A percentile compares a stretch with the other conserved stretches of the same genome.
These are phyloP conservation scores for Brachionus manjavacas DNA, from an alignment of 1,140 invertebrate genomes.

Conservation along the genomic window DNA sequence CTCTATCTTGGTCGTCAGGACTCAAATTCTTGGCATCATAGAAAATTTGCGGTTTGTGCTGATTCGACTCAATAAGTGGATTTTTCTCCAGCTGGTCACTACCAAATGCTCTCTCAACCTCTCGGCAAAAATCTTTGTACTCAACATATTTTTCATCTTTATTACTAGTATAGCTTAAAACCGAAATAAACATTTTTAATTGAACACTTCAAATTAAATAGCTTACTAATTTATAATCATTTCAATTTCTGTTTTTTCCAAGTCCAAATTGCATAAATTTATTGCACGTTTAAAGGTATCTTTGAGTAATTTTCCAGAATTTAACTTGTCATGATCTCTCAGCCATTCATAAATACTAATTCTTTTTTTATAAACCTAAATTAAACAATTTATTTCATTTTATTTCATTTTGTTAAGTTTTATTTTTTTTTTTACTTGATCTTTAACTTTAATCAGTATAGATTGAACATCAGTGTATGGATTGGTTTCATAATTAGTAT, in stretches of 20 bases:
- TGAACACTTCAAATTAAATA: no score
- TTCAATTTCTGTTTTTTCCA: slow-evolving; percentile 52
- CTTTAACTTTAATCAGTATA: slow-evolving; percentile 53
- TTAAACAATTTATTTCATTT: background rate
- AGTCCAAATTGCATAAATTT: slow-evolving; percentile 51
- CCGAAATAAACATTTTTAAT: background rate
- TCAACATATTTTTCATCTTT: slow-evolving; percentile 50
- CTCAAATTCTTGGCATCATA: slow-evolving; percentile 49
- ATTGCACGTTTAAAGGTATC: slow-evolving; percentile 54
- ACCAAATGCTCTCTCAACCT: slow-evolving; percentile 57
- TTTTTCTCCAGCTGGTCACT: slow-evolving; percentile 54
- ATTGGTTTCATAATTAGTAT: slow-evolving; percentile 49
- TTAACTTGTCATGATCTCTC: slow-evolving; percentile 56
- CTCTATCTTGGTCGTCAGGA: slow-evolving; percentile 46
- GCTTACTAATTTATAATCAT: slow-evolving; percentile 55
- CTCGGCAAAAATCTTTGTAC: slow-evolving; percentile 53
- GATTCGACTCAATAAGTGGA: slow-evolving; percentile 50
- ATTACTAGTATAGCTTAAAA: slow-evolving; percentile 47
- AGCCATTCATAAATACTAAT: slow-evolving; percentile 54
- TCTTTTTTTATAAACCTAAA: slow-evolving; percentile 53
- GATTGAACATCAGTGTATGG: slow-evolving; percentile 49
- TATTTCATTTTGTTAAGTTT: background rate
- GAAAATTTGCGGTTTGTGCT: slow-evolving; percentile 50
- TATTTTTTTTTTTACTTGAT: slow-evolving; percentile 48
- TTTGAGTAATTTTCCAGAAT: slow-evolving; percentile 52